These are phyloP conservation scores for Rugalucina vietnamica DNA, from an alignment of 2,888 invertebrate genomes.

Conservation along the genomic window DNA sequence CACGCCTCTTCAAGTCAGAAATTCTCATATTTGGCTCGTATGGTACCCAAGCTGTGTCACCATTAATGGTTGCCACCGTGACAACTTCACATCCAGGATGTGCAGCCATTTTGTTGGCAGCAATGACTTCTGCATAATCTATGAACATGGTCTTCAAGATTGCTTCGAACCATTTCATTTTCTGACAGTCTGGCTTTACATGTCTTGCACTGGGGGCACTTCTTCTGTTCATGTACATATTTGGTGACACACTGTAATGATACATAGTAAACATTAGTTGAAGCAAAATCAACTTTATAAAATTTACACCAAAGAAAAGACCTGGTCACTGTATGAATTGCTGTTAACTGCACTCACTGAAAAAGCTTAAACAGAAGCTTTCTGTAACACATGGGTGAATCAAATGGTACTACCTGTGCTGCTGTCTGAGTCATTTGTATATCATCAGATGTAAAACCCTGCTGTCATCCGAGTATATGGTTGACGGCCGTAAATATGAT, in stretches of 20 bases:
- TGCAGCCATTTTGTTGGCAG: slow-evolving; percentile 12
- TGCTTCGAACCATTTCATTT: slow-evolving; percentile 43
- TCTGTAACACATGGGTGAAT: too few relatives aligned
- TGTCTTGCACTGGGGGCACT: slow-evolving; percentile 50
- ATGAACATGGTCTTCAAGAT: slow-evolving; percentile 53
- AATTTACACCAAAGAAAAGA: too few relatives aligned
- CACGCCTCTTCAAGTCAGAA: slow-evolving; percentile 33
- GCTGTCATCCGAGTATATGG: too few relatives aligned
- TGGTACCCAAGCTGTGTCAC: slow-evolving; percentile 54
- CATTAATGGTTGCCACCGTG: slow-evolving; percentile 57
- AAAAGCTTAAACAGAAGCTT: too few relatives aligned
- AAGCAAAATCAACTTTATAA: too few relatives aligned
- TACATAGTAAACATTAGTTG: too few relatives aligned
- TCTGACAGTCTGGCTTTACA: slow-evolving; percentile 30
- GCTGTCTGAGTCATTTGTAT: too few relatives aligned
- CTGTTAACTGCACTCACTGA: too few relatives aligned
- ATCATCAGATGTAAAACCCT: too few relatives aligned
- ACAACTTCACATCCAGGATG: slow-evolving; percentile 24
- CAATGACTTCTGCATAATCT: slow-evolving; percentile 50
- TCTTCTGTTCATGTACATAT: slow-evolving; percentile 24
- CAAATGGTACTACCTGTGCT: too few relatives aligned
- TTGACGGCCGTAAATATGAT: too few relatives aligned
- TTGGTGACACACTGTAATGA: slow-evolving; percentile 45
- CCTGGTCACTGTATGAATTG: too few relatives aligned
- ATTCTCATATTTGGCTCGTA: slow-evolving; percentile 42